A percentile compares a stretch with the other conserved stretches of the same genome.
phyloP scores from a whole-genome alignment of 92 coral and sea anemone species.

The Porites cylindrica region DNA sequence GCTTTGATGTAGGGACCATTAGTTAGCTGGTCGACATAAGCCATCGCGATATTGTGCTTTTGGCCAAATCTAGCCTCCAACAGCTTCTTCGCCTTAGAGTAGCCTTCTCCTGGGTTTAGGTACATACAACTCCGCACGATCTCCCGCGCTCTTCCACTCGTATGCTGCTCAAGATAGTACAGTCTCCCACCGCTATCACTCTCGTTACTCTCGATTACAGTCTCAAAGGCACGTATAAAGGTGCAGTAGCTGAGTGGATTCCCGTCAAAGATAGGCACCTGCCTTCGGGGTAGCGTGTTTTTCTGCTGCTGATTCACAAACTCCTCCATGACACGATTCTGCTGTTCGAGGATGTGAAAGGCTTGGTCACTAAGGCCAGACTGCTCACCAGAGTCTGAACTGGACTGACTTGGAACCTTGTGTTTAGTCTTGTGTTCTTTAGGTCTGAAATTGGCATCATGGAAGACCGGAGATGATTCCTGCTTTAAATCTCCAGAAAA shows the following conservation, averaged over 20 bases:
- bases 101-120: too few relatives aligned
- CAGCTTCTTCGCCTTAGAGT: too few relatives aligned
- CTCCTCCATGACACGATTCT: slow-evolving; percentile 10
- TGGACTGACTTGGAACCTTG: too few relatives aligned
- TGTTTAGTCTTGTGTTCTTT: too few relatives aligned
- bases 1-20: slow-evolving; percentile 20
- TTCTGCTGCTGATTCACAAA: slow-evolving; percentile 35
- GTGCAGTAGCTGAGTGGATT: slow-evolving; percentile 21
- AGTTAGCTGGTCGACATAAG: too few relatives aligned
- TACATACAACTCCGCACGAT: slow-evolving; percentile 31
- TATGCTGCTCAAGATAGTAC: slow-evolving; percentile 50
- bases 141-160: slow-evolving; percentile 42
- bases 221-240: slow-evolving; percentile 36
- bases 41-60: too few relatives aligned
- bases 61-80: too few relatives aligned
- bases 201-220: slow-evolving; percentile 19
- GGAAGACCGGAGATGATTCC: neutral
- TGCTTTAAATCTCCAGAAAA: neutral
- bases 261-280: slow-evolving; percentile 34
- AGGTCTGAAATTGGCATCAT: too few relatives aligned
- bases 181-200: slow-evolving; percentile 21
- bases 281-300: slow-evolving; percentile 31
- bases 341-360: neutral
- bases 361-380: too few relatives aligned
- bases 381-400: too few relatives aligned